phyloP scores from a whole-genome alignment of 2,797 vertebrate genomes.

The Macrochelys suwanniensis region DNA sequence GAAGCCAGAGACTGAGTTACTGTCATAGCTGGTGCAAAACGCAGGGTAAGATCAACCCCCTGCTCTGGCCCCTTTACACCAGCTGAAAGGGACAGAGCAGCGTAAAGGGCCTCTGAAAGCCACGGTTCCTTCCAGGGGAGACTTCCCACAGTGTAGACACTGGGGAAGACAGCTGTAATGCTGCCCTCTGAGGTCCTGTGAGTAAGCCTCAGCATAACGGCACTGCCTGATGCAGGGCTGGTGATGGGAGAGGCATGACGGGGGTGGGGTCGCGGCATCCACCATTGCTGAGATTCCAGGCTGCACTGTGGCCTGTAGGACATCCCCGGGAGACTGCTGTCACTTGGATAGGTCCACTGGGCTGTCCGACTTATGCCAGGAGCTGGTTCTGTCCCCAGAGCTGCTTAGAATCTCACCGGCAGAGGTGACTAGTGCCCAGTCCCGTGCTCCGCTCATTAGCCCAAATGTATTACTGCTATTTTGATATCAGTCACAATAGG shows the following conservation, averaged over 20 bases:
- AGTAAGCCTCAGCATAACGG: background rate
- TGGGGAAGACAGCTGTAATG: background rate
- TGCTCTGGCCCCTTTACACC: background rate
- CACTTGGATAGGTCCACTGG: background rate
- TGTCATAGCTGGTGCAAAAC: background rate
- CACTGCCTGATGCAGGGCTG: fast-evolving
- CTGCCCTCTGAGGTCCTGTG: fast-evolving
- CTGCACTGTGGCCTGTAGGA: background rate
- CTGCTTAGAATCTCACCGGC: fast-evolving
- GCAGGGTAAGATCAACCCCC: background rate
- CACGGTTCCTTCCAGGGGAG: background rate
- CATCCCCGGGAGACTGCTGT: background rate
- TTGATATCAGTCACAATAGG: background rate
- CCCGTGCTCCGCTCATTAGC: background rate
- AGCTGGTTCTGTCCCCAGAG: background rate
- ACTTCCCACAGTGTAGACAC: background rate
- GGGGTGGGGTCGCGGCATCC: background rate
- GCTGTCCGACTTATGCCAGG: background rate
- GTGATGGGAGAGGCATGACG: background rate
- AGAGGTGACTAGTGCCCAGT: fast-evolving
- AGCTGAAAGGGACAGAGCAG: background rate
- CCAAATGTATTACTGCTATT: background rate
- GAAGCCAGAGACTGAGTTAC: background rate
- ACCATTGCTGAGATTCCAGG: background rate
- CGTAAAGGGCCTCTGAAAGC: background rate